These are phyloP conservation scores for Ormyrus thymus DNA, from an alignment of 2,888 invertebrate species.

Conservation along the genomic window DNA sequence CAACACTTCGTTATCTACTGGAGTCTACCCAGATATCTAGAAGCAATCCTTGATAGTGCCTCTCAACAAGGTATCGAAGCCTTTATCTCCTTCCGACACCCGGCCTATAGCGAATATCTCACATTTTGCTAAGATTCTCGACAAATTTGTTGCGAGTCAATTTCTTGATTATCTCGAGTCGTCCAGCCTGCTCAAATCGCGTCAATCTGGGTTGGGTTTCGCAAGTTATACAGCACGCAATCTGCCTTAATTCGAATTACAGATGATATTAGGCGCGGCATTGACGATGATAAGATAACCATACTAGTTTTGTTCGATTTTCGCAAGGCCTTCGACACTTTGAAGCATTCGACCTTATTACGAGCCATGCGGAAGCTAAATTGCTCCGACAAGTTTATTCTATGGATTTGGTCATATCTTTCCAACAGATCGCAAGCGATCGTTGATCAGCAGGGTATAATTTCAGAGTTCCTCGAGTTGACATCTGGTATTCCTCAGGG, in stretches of 20 bases:
- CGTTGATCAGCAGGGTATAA: background rate
- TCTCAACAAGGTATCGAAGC: conserved; percentile 30
- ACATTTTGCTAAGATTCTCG: conserved; percentile 42
- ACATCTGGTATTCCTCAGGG: background rate
- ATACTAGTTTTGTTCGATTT: conserved; percentile 29
- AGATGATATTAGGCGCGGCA: conserved; percentile 6
- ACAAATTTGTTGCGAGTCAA: conserved; percentile 40
- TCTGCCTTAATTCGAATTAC: background rate
- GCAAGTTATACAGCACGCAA: conserved; percentile 11
- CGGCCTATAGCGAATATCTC: conserved; percentile 47
- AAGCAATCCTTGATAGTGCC: conserved; percentile 38
- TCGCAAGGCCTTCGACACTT: conserved; percentile 8
- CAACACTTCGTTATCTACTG: background rate
- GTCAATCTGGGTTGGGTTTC: conserved; percentile 40
- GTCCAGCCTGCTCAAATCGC: conserved; percentile 12
- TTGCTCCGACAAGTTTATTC: no score
- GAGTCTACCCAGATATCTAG: background rate
- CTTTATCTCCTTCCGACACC: no score
- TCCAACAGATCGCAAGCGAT: no score
- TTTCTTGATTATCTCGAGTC: conserved; percentile 10
- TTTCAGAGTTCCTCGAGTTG: background rate
- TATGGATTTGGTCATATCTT: no score
- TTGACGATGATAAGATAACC: conserved; percentile 31
- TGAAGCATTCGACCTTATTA: background rate
- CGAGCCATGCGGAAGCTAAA: background rate